Percentiles rank a stretch among this genome's conserved stretches.
These are phyloP conservation scores for Propithecus perrieri DNA, from an alignment of 2,797 vertebrate genomes.

Conservation along the genomic window DNA sequence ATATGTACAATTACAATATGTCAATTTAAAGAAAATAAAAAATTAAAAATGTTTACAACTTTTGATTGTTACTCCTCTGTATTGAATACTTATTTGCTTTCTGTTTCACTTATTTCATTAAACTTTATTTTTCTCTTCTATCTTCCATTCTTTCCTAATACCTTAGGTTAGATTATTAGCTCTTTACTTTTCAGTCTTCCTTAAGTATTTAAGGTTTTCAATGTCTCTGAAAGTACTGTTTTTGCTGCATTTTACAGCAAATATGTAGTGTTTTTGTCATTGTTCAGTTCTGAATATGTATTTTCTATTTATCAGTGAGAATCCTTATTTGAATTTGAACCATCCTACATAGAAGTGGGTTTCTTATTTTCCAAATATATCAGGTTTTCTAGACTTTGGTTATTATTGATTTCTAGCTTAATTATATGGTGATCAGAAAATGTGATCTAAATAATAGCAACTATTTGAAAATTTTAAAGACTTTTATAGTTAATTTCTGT, in stretches of 20 bases:
- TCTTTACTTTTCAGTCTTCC: not conserved
- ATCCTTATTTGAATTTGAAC: not conserved
- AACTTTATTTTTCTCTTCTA: not conserved
- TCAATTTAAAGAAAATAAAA: not conserved
- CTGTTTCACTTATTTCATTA: not conserved
- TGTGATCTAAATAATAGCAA: not conserved
- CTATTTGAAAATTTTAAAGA: not conserved
- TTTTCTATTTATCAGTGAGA: constrained; percentile 18
- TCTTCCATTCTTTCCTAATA: not conserved
- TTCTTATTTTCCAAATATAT: not conserved
- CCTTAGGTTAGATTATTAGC: not conserved
- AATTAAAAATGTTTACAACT: not conserved
- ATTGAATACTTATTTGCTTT: not conserved
- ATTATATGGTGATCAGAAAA: not conserved
- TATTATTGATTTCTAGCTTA: not conserved
- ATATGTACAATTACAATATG: not conserved
- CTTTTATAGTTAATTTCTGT: not conserved
- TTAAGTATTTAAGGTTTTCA: not conserved
- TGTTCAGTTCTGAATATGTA: not conserved
- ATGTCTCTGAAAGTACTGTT: not conserved
- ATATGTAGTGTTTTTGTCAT: not conserved
- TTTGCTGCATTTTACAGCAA: not conserved
- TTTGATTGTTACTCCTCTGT: not conserved
- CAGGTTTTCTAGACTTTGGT: not conserved
- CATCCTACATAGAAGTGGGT: not conserved